Percentiles rank a stretch among this genome's conserved stretches.
These are phyloP conservation scores for Chiridota heheva DNA, from an alignment of 35 echinoderm and acorn worm species.

Conservation along the genomic window DNA sequence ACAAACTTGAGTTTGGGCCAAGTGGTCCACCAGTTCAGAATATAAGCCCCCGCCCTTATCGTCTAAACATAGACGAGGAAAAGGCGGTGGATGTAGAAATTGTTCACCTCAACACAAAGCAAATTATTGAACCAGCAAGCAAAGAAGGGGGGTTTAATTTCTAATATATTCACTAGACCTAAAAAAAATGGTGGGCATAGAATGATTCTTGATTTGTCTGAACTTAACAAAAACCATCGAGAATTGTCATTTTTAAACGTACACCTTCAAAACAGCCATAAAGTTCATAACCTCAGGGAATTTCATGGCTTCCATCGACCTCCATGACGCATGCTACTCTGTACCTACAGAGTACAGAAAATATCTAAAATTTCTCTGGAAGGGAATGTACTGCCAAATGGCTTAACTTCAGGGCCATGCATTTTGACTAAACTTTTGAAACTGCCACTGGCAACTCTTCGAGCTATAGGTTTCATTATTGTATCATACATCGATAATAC, in stretches of 20 bases:
- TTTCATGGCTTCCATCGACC: constrained; percentile 23
- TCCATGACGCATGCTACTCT: constrained; percentile 32
- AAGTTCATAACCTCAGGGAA: constrained; percentile 23
- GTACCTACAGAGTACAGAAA: constrained; percentile 16
- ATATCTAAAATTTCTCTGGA: constrained; percentile 25
- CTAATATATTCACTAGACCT: constrained; percentile 65
- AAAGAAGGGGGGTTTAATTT: constrained; percentile 38
- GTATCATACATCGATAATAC: not conserved
- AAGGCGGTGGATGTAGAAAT: constrained; percentile 53
- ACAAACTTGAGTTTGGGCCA: constrained; percentile 57
- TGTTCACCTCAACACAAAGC: constrained; percentile 16
- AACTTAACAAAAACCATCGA: constrained; percentile 60
- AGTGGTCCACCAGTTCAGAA: not conserved
- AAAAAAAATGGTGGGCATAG: constrained; percentile 60
- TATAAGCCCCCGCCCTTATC: constrained; percentile 30
- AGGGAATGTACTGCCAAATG: constrained; percentile 3
- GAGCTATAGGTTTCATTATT: not conserved
- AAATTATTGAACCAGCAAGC: constrained; percentile 45
- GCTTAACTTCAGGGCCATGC: not conserved
- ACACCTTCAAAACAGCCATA: constrained; percentile 63
- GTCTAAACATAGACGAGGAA: constrained; percentile 20
- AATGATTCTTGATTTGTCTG: constrained; percentile 68
- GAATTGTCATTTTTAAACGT: too few relatives aligned
- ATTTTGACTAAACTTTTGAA: constrained; percentile 8
- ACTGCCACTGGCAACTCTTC: not conserved